These are phyloP conservation scores for Myrmophylax atrothorax DNA, from an alignment of 2,113 vertebrate genomes.

Conservation along the genomic window DNA sequence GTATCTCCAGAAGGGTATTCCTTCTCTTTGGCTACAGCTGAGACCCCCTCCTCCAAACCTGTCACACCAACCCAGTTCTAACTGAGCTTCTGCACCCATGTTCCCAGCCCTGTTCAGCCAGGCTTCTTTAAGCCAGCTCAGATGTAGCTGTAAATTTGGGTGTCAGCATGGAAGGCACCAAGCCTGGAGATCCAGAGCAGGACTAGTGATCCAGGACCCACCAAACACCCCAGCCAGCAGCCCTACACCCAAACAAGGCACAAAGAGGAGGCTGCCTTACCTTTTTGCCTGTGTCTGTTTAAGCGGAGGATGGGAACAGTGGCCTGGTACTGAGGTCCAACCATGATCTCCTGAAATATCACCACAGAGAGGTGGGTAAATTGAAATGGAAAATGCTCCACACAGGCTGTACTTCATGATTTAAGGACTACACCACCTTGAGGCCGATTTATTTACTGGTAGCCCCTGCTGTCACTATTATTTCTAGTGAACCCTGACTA, in stretches of 20 bases:
- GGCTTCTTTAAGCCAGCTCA: neutral
- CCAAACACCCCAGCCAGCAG: neutral
- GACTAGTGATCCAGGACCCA: neutral
- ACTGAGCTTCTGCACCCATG: neutral
- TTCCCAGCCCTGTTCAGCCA: neutral
- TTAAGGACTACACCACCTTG: neutral
- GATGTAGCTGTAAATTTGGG: neutral
- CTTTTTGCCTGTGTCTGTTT: slow-evolving; percentile 79
- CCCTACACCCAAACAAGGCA: neutral
- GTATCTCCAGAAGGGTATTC: neutral
- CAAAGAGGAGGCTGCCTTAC: slow-evolving; percentile 60
- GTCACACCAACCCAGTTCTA: neutral
- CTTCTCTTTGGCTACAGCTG: neutral
- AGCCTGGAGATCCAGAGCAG: neutral
- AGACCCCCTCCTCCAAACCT: neutral
- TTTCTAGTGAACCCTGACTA: neutral
- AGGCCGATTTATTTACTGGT: neutral
- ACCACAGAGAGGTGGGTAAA: neutral
- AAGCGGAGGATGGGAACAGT: slow-evolving; percentile 81
- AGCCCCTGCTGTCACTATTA: neutral
- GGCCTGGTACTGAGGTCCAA: slow-evolving; percentile 92
- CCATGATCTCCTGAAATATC: slow-evolving; percentile 88
- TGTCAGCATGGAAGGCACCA: neutral
- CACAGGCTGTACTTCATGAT: rapidly evolving
- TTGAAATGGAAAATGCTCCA: neutral